Percentiles rank a stretch among this genome's conserved stretches.
phyloP scores from a whole-genome alignment of 2,888 invertebrate genomes.

The Tenodera sinensis region DNA sequence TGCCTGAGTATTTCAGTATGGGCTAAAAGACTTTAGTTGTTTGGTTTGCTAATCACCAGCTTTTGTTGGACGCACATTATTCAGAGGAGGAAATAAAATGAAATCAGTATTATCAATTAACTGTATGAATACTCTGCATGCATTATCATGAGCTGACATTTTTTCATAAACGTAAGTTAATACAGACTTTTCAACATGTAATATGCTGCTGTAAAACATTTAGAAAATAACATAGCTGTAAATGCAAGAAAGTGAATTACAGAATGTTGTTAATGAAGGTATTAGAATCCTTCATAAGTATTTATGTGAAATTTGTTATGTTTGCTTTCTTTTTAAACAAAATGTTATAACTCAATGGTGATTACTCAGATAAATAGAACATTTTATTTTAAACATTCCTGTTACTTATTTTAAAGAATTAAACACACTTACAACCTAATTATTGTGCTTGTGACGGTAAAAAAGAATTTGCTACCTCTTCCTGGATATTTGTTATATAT shows the following conservation, averaged over 20 bases:
- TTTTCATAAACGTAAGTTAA: neutral
- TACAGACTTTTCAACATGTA: neutral
- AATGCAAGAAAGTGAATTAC: neutral
- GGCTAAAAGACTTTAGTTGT: neutral
- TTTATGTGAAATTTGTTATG: neutral
- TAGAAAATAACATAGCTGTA: neutral
- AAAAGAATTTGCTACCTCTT: neutral
- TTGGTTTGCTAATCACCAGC: neutral
- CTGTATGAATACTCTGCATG: neutral
- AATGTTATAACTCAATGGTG: neutral
- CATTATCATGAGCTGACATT: neutral
- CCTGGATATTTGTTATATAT: too few relatives aligned
- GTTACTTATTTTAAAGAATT: neutral
- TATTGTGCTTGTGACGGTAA: neutral
- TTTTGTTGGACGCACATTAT: neutral
- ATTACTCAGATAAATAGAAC: neutral
- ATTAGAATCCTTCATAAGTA: neutral
- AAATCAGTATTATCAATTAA: neutral
- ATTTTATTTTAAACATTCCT: neutral
- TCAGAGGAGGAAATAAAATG: neutral
- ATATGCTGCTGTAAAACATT: neutral
- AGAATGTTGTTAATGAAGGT: neutral
- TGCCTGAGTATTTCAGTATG: neutral
- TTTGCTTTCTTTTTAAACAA: neutral
- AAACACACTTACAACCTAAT: neutral